These are phyloP conservation scores for Amia ocellicauda DNA, from an alignment of 2,113 vertebrate genomes.

Conservation along the genomic window DNA sequence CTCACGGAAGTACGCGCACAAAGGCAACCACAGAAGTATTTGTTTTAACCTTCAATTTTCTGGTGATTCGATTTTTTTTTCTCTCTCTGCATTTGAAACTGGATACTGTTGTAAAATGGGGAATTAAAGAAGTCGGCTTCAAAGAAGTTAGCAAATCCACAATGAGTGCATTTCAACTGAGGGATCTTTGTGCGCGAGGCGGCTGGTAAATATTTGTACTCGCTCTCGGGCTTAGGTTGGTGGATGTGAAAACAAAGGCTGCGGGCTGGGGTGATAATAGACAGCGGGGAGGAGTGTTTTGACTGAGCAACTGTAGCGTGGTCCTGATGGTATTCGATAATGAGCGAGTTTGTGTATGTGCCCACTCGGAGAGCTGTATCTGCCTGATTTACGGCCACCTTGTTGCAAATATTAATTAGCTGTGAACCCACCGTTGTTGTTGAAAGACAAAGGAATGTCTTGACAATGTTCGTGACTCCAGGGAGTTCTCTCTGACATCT, in stretches of 20 bases:
- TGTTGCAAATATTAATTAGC: constrained; percentile 65
- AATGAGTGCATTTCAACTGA: too few relatives aligned
- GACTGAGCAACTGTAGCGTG: too few relatives aligned
- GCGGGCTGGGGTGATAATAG: constrained; percentile 63
- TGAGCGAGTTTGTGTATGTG: constrained; percentile 36
- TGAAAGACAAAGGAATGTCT: not conserved
- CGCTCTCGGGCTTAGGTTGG: constrained; percentile 46
- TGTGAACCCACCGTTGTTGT: constrained; percentile 50
- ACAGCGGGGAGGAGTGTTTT: constrained; percentile 51
- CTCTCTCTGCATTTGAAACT: too few relatives aligned
- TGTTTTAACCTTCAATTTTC: too few relatives aligned
- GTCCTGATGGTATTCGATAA: not conserved
- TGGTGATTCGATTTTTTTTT: too few relatives aligned
- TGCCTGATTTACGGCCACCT: constrained; percentile 58
- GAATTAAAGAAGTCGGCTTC: too few relatives aligned
- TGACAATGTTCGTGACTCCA: not conserved
- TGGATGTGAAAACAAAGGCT: constrained; percentile 51
- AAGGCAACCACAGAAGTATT: too few relatives aligned
- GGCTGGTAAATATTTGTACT: constrained; percentile 66
- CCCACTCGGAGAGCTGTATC: constrained; percentile 14
- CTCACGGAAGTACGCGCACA: too few relatives aligned
- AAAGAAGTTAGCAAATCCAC: too few relatives aligned
- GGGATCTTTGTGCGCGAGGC: constrained; percentile 17
- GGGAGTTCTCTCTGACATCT: too few relatives aligned
- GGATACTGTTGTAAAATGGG: too few relatives aligned